Conservation (phyloP, 2,113 vertebrate genomes). For the Lates calcarifer region DNA sequence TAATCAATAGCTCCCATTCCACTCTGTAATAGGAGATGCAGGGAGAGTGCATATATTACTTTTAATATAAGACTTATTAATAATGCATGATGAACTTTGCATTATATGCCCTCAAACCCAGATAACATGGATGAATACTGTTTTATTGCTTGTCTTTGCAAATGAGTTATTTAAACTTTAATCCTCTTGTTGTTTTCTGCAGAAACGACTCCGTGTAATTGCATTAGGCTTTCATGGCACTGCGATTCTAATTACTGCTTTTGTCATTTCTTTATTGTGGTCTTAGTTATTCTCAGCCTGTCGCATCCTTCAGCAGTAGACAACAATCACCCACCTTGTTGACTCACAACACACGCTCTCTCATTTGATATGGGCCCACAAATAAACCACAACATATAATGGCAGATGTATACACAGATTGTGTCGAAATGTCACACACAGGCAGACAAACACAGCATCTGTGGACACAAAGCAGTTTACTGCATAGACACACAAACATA, state of each 20-base stretch:
- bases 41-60: slow-evolving; percentile 63
- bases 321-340: slow-evolving; percentile 14
- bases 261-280: slow-evolving; percentile 44
- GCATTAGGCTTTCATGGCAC: slow-evolving; percentile 58
- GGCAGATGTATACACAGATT: not conserved
- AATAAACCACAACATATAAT: slow-evolving; percentile 1
- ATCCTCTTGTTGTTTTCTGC: slow-evolving; percentile 65
- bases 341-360: not conserved
- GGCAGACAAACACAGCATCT: not conserved
- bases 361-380: not conserved
- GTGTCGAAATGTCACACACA: not conserved
- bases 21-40: slow-evolving; percentile 39
- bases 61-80: slow-evolving; percentile 76
- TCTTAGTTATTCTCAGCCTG: slow-evolving; percentile 25
- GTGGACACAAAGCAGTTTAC: too few relatives aligned
- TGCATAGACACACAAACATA: not conserved
- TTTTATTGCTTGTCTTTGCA: slow-evolving; percentile 78
- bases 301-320: not conserved
- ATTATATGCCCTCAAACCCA: slow-evolving; percentile 57
- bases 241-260: slow-evolving; percentile 59
- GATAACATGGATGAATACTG: slow-evolving; percentile 47
- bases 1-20: slow-evolving; percentile 52
- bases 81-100: slow-evolving; percentile 70
- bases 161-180: slow-evolving; percentile 77
- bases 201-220: slow-evolving; percentile 61